A percentile compares a stretch with the other conserved stretches of the same genome.
Conservation (phyloP, 2,888 invertebrate genomes). For the Sisyra terminalis region DNA sequence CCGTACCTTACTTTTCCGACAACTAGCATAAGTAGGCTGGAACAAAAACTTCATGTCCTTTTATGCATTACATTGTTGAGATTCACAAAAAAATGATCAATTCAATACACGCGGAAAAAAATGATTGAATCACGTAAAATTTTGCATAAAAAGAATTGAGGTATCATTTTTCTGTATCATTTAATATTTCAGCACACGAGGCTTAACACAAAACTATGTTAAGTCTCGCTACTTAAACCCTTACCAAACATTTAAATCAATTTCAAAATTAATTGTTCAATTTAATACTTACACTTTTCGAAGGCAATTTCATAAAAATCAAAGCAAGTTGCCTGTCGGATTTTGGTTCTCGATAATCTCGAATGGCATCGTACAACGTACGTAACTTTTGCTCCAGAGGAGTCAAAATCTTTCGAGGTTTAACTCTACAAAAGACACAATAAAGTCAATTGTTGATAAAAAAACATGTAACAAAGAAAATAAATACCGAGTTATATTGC, state of each 20-base stretch:
- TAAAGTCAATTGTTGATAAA: slow-evolving; percentile 7
- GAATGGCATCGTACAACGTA: slow-evolving; percentile 74
- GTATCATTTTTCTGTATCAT: slow-evolving; percentile 1
- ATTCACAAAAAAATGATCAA: too few species aligned
- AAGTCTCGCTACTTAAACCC: too few species aligned
- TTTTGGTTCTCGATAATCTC: slow-evolving; percentile 74
- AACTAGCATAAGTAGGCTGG: background rate
- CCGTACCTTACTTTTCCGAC: slow-evolving; percentile 4
- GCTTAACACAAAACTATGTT: too few species aligned
- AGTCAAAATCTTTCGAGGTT: slow-evolving; percentile 31
- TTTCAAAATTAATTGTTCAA: background rate
- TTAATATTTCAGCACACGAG: too few species aligned
- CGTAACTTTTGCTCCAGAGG: slow-evolving; percentile 62
- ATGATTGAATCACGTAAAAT: too few species aligned
- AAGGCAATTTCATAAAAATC: slow-evolving; percentile 90
- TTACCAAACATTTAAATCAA: background rate
- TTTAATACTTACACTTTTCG: slow-evolving; percentile 45
- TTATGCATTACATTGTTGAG: too few species aligned
- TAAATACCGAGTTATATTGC: slow-evolving; percentile 24
- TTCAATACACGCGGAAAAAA: too few species aligned
- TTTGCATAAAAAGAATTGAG: background rate
- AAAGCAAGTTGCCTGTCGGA: slow-evolving; percentile 77
- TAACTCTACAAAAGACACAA: slow-evolving; percentile 17
- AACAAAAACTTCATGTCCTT: slow-evolving; percentile 1
- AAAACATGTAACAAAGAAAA: slow-evolving; percentile 12